Evolutionary conservation across 2,888 invertebrate genomes (phyloP).

Genomic region (Drosophila engyochracea): DNA sequence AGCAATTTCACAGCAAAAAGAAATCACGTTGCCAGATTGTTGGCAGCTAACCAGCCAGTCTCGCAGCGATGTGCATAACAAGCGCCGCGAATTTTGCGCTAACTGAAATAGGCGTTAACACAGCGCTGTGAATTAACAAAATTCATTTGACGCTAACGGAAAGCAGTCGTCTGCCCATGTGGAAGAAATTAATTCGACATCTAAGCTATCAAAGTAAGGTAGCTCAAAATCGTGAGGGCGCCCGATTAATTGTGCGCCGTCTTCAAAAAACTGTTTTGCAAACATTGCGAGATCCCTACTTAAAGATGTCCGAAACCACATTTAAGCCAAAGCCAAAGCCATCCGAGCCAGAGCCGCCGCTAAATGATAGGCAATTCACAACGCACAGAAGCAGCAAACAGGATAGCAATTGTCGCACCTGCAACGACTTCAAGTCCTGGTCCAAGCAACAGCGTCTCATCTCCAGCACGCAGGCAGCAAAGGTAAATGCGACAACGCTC

Average conservation of each 20-base stretch:
- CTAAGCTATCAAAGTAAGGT: conserved; percentile 48
- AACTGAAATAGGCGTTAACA: conserved; percentile 35
- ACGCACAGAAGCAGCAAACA: conserved; percentile 81
- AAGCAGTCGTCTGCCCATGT: conserved; percentile 58
- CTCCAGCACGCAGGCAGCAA: conserved; percentile 72
- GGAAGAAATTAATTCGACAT: conserved; percentile 52
- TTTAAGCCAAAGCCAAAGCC: conserved; percentile 30
- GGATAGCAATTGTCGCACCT: conserved; percentile 87
- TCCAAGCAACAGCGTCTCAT: conserved; percentile 88
- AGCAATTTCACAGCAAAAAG: conserved; percentile 19
- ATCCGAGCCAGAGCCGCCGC: conserved; percentile 25
- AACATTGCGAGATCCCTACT: conserved; percentile 61
- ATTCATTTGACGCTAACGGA: conserved; percentile 32
- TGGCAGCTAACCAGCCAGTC: conserved; percentile 9
- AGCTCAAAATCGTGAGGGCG: conserved; percentile 45
- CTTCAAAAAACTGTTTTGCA: conserved; percentile 63
- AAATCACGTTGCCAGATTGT: conserved; percentile 32
- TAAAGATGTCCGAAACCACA: conserved; percentile 58
- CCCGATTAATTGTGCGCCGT: conserved; percentile 59
- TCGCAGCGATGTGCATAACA: conserved; percentile 45
- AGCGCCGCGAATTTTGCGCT: conserved; percentile 43
- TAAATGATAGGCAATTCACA: conserved; percentile 20
- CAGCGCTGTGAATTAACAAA: conserved; percentile 22
- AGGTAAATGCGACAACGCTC: conserved; percentile 25
- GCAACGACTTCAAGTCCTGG: conserved; percentile 91